Evolutionary conservation across 2,113 vertebrate genomes (phyloP).

Genomic region (Brienomyrus longianalis): DNA sequence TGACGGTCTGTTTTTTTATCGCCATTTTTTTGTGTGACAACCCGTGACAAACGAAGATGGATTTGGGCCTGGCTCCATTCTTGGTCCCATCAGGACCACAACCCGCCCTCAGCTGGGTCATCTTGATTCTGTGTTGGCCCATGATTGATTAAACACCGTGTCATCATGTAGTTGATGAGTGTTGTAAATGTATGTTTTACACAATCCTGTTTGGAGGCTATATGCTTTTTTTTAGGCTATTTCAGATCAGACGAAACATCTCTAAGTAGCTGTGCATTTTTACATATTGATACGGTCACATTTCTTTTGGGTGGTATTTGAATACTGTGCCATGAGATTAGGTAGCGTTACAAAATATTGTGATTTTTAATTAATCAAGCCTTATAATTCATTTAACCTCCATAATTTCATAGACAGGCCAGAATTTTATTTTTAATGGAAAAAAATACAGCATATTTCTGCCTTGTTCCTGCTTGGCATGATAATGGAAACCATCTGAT

Average conservation of each 20-base stretch:
- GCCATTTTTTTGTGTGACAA: background rate
- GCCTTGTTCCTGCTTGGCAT: background rate
- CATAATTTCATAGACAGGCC: background rate
- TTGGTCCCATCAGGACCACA: background rate
- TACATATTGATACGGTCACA: background rate
- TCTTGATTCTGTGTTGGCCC: background rate
- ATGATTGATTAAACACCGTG: background rate
- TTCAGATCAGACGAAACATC: background rate
- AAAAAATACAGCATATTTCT: background rate
- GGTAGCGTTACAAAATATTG: background rate
- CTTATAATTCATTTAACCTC: background rate
- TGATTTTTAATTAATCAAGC: background rate
- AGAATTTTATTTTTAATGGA: background rate
- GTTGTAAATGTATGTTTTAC: background rate
- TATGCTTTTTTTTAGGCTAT: background rate
- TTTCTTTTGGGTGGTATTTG: background rate
- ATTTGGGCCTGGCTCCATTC: background rate
- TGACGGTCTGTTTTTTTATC: background rate
- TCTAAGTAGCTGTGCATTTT: background rate
- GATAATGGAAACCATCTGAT: background rate
- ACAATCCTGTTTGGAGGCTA: background rate
- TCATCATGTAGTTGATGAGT: background rate
- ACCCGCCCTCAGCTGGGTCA: background rate
- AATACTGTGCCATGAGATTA: background rate
- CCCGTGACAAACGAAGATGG: constrained; percentile 5